phyloP scores from a whole-genome alignment of 2,888 invertebrate species.

The Hipparchia semele region DNA sequence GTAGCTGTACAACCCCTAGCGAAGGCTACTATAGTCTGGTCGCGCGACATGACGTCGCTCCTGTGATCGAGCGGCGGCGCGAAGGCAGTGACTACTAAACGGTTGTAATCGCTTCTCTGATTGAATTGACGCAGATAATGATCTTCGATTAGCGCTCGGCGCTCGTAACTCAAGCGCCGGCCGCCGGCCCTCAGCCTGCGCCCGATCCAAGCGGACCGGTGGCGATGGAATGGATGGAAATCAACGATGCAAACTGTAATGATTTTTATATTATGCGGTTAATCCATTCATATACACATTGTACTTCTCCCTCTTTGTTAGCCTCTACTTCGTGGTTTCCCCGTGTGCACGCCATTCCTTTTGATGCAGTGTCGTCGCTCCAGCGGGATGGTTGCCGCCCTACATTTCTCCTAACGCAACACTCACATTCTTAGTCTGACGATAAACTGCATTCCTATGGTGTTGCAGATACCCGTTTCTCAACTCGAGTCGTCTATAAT shows the following conservation, averaged over 20 bases:
- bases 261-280: no score
- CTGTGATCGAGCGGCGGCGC: neutral
- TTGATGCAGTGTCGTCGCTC: no score
- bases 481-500: no score
- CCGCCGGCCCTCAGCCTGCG: neutral
- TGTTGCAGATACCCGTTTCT: no score
- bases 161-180: constrained; percentile 22
- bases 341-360: no score
- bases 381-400: no score
- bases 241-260: neutral
- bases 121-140: constrained; percentile 70
- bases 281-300: no score
- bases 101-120: constrained; percentile 73
- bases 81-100: constrained; percentile 46
- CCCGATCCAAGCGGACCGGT: neutral
- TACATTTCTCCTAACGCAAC: no score
- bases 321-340: no score
- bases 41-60: neutral
- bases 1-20: neutral
- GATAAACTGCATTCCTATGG: no score
- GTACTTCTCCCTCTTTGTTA: no score
- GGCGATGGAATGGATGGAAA: neutral
- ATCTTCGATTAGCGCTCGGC: constrained; percentile 67
- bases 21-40: neutral
- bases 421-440: no score